Conservation (phyloP, 2,888 invertebrate genomes). For the Buathra laborator region DNA sequence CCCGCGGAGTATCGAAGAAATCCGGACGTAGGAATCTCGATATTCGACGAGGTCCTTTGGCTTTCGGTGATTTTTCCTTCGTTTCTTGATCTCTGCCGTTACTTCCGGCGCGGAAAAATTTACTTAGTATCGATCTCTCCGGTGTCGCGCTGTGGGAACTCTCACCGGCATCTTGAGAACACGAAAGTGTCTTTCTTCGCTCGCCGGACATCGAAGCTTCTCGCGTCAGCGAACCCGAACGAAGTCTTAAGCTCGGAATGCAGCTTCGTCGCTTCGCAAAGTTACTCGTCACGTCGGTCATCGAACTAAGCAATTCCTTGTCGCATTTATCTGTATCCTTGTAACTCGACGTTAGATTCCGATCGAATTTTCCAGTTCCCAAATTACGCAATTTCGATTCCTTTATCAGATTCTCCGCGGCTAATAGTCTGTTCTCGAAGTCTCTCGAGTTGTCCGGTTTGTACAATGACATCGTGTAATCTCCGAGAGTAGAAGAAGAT, state of each 20-base stretch:
- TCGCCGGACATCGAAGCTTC: constrained; percentile 69
- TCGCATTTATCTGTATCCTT: constrained; percentile 80
- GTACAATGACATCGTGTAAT: constrained; percentile 70
- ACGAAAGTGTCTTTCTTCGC: constrained; percentile 69
- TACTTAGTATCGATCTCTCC: constrained; percentile 87
- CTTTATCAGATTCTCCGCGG: constrained; percentile 83
- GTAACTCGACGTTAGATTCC: constrained; percentile 78
- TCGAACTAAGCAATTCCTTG: constrained; percentile 77
- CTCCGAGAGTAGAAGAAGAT: constrained; percentile 77
- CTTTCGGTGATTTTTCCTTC: constrained; percentile 73
- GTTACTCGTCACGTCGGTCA: constrained; percentile 72
- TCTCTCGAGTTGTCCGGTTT: constrained; percentile 74
- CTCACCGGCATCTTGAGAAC: constrained; percentile 69
- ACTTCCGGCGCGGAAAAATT: constrained; percentile 86
- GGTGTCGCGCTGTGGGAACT: constrained; percentile 77
- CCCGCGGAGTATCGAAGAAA: constrained; percentile 90
- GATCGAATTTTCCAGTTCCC: constrained; percentile 74
- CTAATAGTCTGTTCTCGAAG: constrained; percentile 80
- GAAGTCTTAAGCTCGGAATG: constrained; percentile 79
- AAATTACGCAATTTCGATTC: constrained; percentile 81
- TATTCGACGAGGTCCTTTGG: constrained; percentile 87
- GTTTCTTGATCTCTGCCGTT: constrained; percentile 72
- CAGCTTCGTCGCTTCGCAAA: constrained; percentile 79
- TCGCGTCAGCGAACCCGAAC: constrained; percentile 80
- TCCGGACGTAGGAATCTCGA: constrained; percentile 92